phyloP scores from a whole-genome alignment of 2,888 invertebrate genomes.

The Oasisia sp. region DNA sequence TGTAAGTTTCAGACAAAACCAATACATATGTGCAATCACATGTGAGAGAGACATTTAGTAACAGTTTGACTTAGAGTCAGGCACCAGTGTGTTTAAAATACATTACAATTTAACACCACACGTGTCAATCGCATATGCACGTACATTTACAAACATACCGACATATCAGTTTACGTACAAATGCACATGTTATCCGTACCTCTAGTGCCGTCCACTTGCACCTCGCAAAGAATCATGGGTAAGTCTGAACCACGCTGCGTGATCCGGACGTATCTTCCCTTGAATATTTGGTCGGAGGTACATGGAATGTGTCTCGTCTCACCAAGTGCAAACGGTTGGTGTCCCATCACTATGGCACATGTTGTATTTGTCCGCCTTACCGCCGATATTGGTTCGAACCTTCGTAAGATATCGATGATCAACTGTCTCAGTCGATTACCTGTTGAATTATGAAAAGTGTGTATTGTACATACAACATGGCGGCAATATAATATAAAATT shows the following conservation, averaged over 20 bases:
- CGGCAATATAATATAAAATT: no score
- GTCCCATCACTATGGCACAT: not conserved
- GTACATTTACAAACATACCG: not conserved
- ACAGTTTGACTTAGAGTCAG: no score
- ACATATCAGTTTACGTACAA: not conserved
- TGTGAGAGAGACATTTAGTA: no score
- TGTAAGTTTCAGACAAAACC: no score
- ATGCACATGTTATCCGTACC: not conserved
- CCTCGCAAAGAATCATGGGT: not conserved
- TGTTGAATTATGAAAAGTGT: not conserved
- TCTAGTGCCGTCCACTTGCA: not conserved
- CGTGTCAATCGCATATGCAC: not conserved
- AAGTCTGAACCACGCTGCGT: not conserved
- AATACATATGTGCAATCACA: no score
- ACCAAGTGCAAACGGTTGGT: not conserved
- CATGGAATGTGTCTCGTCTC: not conserved
- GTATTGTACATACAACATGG: no score
- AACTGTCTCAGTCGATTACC: not conserved
- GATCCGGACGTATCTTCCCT: not conserved
- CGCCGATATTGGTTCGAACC: not conserved
- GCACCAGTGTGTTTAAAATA: no score
- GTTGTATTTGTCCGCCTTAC: not conserved
- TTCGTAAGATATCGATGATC: not conserved
- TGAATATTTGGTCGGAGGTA: not conserved
- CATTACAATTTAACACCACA: not conserved